phyloP scores from a whole-genome alignment of 30 jellyfish, hydroid and myxozoan genomes.

The Clytia hemisphaerica region DNA sequence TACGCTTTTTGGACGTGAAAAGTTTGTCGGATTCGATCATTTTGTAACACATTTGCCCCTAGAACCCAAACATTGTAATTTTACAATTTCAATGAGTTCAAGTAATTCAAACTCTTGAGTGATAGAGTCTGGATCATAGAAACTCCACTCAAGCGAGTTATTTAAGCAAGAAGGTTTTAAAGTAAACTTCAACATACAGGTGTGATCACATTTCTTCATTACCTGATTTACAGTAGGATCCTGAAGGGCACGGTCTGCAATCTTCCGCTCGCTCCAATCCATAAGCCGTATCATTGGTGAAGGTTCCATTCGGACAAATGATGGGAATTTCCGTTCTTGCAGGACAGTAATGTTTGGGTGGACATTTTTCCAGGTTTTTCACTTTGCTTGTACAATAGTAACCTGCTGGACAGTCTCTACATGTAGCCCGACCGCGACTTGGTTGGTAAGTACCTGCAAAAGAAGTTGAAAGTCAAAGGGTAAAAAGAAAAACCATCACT shows the following conservation, averaged over 20 bases:
- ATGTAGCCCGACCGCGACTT: slow-evolving; percentile 28
- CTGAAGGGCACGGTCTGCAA: slow-evolving; percentile 77
- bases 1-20: no score
- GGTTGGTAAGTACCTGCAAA: slow-evolving; percentile 87
- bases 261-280: slow-evolving; percentile 70
- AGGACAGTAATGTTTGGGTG: slow-evolving; percentile 79
- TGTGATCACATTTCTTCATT: slow-evolving; percentile 6
- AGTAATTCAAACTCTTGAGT: no score
- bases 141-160: no score
- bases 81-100: no score
- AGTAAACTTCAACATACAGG: no score
- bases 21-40: no score
- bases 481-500: no score
- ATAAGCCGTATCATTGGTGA: slow-evolving; percentile 69
- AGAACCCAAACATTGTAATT: no score
- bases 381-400: slow-evolving; percentile 78
- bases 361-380: slow-evolving; percentile 66
- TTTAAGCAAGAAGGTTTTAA: no score
- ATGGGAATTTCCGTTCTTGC: slow-evolving; percentile 60
- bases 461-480: neutral
- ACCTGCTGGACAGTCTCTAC: slow-evolving; percentile 94
- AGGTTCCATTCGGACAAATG: slow-evolving; percentile 96
- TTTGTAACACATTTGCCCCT: no score
- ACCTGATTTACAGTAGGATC: slow-evolving; percentile 83
- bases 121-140: no score